Evolutionary conservation across 2,113 vertebrate genomes (phyloP), one percentile per base, ranked within the genome.

Genomic region (Hippolais icterina): DNA sequence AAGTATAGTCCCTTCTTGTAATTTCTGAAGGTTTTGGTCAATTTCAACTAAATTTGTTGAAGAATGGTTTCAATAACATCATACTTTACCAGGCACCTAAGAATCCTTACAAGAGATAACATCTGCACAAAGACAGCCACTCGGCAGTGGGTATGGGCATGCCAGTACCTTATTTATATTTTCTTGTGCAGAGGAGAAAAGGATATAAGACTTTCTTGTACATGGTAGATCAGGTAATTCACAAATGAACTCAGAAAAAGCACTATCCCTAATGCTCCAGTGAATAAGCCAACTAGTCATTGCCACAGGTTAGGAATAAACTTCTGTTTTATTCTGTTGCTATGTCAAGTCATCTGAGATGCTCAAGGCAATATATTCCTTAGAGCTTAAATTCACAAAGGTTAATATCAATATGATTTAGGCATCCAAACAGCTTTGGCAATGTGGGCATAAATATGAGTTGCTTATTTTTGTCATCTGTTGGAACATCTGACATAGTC

Each of bases 301-400:
- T 92, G 75, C 87, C 82, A 79, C 9, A 75, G 72, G 79, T 87
- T 80, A 91, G 33, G 60, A 90, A 86, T 60, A 96, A 93, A 70
- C 15, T 66, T 80, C 41, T 80, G 13, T 90, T 92, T 90, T 80
- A 33, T 80, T 88, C 27, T 81, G 16, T 69, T 88, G 27, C 13
- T 76, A 64, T 72, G 46, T 72, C 52, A 91, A 64, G 28, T 63
- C 31, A 57, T 86, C 42, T 47, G 47, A 74, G 52, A 59, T 42
- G 64, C 88, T 72, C 27, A 52, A 74, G 64, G 64, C 39, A 86
- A 37, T 60, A 78, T 90, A 59, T 95, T 94, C 64, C 59, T 83
- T 71, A 64, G 53, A 77, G 35, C 21, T 68, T 65, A 81, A 63
- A 84, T 63, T 87, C 87, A 78, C 47, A 82, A 84, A 93, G 17